These are phyloP conservation scores for Agriotes lineatus DNA, from an alignment of 2,888 invertebrate genomes.

Conservation along the genomic window DNA sequence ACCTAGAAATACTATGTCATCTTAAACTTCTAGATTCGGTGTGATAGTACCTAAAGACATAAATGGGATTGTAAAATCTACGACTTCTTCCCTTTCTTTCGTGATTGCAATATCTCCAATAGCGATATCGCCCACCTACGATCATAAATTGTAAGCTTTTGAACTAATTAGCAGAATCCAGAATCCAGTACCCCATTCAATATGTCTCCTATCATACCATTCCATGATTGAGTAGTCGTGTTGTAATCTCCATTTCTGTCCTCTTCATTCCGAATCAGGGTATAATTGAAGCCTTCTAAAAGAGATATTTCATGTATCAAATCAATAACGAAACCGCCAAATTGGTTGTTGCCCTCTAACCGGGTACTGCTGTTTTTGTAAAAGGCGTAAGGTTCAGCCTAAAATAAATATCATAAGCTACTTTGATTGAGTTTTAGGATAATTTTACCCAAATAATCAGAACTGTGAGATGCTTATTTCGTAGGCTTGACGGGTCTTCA, in stretches of 20 bases:
- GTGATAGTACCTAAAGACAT: constrained; percentile 82
- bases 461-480: constrained; percentile 79
- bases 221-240: constrained; percentile 71
- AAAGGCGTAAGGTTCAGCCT: constrained; percentile 79
- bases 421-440: constrained; percentile 45
- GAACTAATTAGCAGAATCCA: background rate
- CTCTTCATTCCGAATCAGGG: constrained; percentile 65
- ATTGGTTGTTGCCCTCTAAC: constrained; percentile 71
- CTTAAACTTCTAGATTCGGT: no score
- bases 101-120: constrained; percentile 94
- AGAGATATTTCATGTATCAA: constrained; percentile 72
- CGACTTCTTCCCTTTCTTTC: constrained; percentile 85
- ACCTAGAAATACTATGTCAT: constrained; percentile 58
- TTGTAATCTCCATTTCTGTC: constrained; percentile 63
- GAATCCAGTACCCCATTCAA: constrained; percentile 29
- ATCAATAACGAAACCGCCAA: constrained; percentile 75
- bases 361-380: constrained; percentile 65
- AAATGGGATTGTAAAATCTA: constrained; percentile 96
- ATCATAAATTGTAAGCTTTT: background rate
- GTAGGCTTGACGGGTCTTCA: constrained; percentile 72
- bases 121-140: constrained; percentile 88
- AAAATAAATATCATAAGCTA: constrained; percentile 14
- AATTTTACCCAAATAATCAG: constrained; percentile 81
- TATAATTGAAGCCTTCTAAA: constrained; percentile 72
- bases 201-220: constrained; percentile 77